These are phyloP conservation scores for Conops quadrifasciatus DNA, from an alignment of 2,888 invertebrate species.

Conservation along the genomic window DNA sequence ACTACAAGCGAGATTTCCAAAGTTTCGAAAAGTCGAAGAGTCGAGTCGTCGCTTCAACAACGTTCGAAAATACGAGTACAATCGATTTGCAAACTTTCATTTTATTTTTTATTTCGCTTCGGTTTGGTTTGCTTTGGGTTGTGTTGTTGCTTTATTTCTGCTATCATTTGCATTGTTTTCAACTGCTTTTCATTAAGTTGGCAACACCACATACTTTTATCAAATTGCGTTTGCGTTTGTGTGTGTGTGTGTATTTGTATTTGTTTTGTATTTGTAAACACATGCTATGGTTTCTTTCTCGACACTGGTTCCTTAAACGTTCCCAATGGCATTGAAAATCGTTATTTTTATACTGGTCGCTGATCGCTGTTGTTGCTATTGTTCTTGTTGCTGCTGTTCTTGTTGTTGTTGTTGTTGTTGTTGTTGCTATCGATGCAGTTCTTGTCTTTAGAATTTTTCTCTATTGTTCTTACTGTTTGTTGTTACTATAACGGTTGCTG, in stretches of 20 bases:
- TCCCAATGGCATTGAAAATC: background rate
- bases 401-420: too few species aligned
- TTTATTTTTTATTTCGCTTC: too few species aligned
- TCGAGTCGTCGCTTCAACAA: background rate
- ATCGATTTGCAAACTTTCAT: too few species aligned
- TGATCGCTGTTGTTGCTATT: background rate
- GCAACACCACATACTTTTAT: conserved; percentile 20
- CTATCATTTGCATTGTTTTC: background rate
- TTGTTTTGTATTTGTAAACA: too few species aligned
- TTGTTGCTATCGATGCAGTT: too few species aligned
- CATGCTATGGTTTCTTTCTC: background rate
- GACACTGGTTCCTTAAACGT: background rate
- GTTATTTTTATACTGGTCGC: background rate
- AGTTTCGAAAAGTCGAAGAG: background rate
- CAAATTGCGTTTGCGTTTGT: background rate
- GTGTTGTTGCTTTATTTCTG: background rate
- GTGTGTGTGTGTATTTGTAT: too few species aligned
- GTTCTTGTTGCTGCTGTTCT: background rate
- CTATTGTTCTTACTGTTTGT: too few species aligned
- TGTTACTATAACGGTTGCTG: too few species aligned
- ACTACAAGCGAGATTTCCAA: background rate
- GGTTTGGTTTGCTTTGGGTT: too few species aligned
- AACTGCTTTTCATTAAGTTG: conserved; percentile 18
- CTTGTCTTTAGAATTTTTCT: too few species aligned
- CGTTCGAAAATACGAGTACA: background rate